A percentile compares a stretch with the other conserved stretches of the same genome.
Conservation (phyloP, 2,113 vertebrate species). For the Carassius gibelio region DNA sequence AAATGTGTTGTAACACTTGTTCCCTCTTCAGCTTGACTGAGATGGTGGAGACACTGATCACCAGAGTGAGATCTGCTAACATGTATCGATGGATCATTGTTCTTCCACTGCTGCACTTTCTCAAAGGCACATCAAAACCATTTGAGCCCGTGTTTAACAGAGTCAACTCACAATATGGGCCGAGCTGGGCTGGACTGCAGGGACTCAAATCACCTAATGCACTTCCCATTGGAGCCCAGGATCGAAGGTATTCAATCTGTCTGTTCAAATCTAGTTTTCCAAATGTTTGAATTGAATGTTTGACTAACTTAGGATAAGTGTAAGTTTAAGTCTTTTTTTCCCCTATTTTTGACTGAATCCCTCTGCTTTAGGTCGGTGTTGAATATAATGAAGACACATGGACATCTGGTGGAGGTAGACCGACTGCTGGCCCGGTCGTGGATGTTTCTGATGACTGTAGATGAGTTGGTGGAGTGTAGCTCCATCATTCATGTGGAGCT, state of each 20-base stretch:
- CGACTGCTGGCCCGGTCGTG: slow-evolving; percentile 75
- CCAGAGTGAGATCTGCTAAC: fast-evolving
- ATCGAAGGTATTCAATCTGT: slow-evolving; percentile 54
- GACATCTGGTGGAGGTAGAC: slow-evolving; percentile 75
- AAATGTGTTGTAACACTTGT: background rate
- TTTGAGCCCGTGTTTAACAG: slow-evolving; percentile 51
- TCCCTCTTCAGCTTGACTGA: slow-evolving; percentile 62
- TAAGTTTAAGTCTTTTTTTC: background rate
- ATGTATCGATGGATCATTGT: slow-evolving; percentile 69
- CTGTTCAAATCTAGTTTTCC: background rate
- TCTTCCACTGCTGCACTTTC: slow-evolving; percentile 73
- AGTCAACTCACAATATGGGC: background rate
- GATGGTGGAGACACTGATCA: slow-evolving; percentile 49
- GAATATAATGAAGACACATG: slow-evolving; percentile 64
- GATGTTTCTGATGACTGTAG: slow-evolving; percentile 75
- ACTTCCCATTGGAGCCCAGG: background rate
- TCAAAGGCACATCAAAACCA: slow-evolving; percentile 62
- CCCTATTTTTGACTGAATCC: background rate
- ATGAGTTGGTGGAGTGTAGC: slow-evolving; percentile 68
- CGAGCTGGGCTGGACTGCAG: slow-evolving; percentile 80
- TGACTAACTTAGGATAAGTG: no score
- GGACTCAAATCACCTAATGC: fast-evolving
- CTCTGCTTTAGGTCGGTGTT: slow-evolving; percentile 65
- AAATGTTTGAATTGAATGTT: background rate
- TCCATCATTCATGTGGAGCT: slow-evolving; percentile 59